These are phyloP conservation scores for Galago senegalensis DNA, from an alignment of 2,797 vertebrate genomes.

Conservation along the genomic window DNA sequence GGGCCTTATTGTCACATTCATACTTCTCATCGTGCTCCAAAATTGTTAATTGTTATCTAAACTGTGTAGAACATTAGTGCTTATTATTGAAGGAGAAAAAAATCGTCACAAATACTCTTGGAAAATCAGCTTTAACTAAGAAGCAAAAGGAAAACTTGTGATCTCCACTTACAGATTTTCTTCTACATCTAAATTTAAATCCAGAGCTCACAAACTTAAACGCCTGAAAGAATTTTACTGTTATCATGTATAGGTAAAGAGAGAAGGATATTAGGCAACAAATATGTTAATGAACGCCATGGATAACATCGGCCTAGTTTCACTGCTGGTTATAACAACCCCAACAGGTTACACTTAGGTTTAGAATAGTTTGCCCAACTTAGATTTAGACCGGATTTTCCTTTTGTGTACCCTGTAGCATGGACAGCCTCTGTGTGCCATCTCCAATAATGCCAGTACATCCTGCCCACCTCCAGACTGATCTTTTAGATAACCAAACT, in stretches of 20 bases:
- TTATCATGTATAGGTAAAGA: neutral
- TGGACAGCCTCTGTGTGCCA: neutral
- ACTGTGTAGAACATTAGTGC: neutral
- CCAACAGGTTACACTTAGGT: neutral
- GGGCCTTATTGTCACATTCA: neutral
- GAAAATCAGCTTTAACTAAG: constrained; percentile 9
- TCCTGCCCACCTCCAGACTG: fast-evolving
- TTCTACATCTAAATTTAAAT: constrained; percentile 15
- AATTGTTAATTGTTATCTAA: neutral
- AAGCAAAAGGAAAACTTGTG: neutral
- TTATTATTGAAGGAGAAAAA: neutral
- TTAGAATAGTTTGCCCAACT: constrained; percentile 34
- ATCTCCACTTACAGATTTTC: neutral
- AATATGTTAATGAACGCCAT: neutral
- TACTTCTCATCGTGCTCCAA: constrained; percentile 38
- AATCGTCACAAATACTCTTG: neutral
- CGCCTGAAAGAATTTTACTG: neutral
- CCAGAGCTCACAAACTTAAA: neutral
- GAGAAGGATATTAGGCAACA: neutral
- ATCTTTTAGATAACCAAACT: neutral
- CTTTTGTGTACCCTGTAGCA: neutral
- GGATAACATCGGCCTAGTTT: neutral
- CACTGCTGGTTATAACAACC: neutral
- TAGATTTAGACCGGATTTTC: neutral
- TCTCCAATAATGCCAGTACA: neutral